These are phyloP conservation scores for Temnothorax nylanderi DNA, from an alignment of 1,140 invertebrate genomes.

Conservation along the genomic window DNA sequence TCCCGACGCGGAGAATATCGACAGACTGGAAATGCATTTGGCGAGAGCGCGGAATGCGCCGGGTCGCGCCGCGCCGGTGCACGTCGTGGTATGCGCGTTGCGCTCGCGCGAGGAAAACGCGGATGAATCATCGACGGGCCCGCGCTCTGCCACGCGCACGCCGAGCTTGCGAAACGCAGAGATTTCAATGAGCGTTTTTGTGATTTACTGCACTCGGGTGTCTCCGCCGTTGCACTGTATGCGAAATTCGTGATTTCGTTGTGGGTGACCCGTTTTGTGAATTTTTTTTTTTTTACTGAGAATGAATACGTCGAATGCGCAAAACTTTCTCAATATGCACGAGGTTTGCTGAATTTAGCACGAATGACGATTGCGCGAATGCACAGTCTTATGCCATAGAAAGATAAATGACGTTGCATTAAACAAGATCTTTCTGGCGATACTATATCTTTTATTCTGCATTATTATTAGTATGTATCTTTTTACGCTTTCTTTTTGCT, in stretches of 20 bases:
- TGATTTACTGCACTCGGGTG: conserved; percentile 54
- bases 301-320: neutral
- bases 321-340: neutral
- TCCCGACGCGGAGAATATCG: conserved; percentile 14
- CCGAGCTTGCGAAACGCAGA: conserved; percentile 63
- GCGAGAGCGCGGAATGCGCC: conserved; percentile 64
- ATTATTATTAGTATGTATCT: neutral
- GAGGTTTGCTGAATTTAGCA: conserved; percentile 2
- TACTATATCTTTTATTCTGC: neutral
- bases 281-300: conserved; percentile 43
- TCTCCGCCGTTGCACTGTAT: neutral
- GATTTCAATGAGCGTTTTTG: conserved; percentile 56
- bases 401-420: conserved; percentile 26
- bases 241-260: conserved; percentile 17
- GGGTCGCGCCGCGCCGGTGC: conserved; percentile 53
- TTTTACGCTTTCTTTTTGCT: too few relatives aligned
- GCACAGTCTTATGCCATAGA: neutral
- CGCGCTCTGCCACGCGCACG: conserved; percentile 2
- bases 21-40: conserved; percentile 64
- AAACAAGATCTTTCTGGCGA: neutral
- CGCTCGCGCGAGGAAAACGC: conserved; percentile 62
- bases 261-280: conserved; percentile 26
- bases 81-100: conserved; percentile 39
- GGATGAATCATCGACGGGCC: conserved; percentile 69
- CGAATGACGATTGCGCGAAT: conserved; percentile 11